A percentile compares a stretch with the other conserved stretches of the same genome.
These are phyloP conservation scores for Gadus chalcogrammus DNA, from an alignment of 2,113 vertebrate species.

Conservation along the genomic window DNA sequence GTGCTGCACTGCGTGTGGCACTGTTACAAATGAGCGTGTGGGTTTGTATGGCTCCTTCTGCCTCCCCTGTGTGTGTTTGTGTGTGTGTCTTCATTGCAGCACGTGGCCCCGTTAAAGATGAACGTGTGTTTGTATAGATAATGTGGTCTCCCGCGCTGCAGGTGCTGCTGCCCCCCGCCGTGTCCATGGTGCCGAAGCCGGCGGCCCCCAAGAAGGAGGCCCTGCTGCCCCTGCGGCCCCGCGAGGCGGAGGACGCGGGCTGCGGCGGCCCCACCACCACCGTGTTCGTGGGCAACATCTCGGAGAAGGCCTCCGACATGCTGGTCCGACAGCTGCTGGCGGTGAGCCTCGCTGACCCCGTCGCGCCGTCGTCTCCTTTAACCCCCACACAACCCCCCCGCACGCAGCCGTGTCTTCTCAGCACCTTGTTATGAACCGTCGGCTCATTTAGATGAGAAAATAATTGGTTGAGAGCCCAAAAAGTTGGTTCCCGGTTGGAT, in stretches of 20 bases:
- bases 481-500: neutral
- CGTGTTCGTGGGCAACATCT: slow-evolving; percentile 98
- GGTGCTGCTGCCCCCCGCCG: slow-evolving; percentile 86
- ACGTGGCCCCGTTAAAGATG: neutral
- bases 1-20: too few species aligned
- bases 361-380: too few species aligned
- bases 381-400: neutral
- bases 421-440: too few species aligned
- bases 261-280: slow-evolving; percentile 89
- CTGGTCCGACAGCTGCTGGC: slow-evolving; percentile 94
- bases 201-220: slow-evolving; percentile 81
- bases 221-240: slow-evolving; percentile 72
- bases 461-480: too few species aligned
- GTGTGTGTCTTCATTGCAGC: neutral
- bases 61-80: too few species aligned
- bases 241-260: slow-evolving; percentile 83
- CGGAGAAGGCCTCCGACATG: slow-evolving; percentile 98
- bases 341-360: slow-evolving; percentile 70
- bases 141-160: slow-evolving; percentile 26
- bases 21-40: too few species aligned
- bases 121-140: neutral
- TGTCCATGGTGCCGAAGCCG: slow-evolving; percentile 89
- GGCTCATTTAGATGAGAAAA: too few species aligned
- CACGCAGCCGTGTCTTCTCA: too few species aligned
- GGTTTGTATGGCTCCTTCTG: too few species aligned